These are phyloP conservation scores for Hydrocynus forskahlii DNA, from an alignment of 2,797 vertebrate species.

Conservation along the genomic window DNA sequence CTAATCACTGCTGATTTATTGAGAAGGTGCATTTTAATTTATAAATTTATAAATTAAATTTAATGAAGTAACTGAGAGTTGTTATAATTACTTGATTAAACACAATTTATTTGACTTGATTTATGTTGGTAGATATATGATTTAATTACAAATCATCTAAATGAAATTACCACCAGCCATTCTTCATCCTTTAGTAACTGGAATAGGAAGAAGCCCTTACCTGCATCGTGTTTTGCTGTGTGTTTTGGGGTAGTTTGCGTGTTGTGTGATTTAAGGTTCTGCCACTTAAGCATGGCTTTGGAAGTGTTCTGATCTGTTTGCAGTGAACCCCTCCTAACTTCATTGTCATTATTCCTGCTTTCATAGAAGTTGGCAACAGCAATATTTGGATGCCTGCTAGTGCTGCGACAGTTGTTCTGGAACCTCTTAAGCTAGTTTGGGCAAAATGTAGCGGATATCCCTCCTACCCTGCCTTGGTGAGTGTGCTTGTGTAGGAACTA, in stretches of 20 bases:
- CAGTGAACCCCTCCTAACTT: conserved; percentile 66
- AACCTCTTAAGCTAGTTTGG: conserved; percentile 98
- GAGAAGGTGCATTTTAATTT: too few species aligned
- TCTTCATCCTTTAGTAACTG: not conserved
- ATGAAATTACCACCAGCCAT: not conserved
- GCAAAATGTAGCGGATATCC: conserved; percentile 99
- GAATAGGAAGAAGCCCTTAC: not conserved
- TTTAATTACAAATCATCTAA: not conserved
- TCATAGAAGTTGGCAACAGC: conserved; percentile 94
- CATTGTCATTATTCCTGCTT: conserved; percentile 71
- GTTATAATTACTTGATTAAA: too few species aligned
- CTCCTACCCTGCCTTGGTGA: conserved; percentile 98
- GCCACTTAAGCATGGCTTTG: conserved; percentile 51
- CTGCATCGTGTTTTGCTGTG: conserved; percentile 17
- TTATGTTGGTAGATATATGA: too few species aligned
- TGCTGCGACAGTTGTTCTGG: conserved; percentile 89
- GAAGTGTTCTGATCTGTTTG: conserved; percentile 54
- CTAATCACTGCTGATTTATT: too few species aligned
- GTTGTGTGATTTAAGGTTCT: conserved; percentile 42
- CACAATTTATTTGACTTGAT: too few species aligned
- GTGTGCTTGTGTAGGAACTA: conserved; percentile 69
- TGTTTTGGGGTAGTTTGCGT: conserved; percentile 26
- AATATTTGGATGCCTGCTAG: conserved; percentile 97
- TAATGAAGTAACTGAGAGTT: too few species aligned
- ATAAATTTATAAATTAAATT: too few species aligned